Conservation (phyloP, 2,888 invertebrate species). For the Drosophila neoperkinsi region DNA sequence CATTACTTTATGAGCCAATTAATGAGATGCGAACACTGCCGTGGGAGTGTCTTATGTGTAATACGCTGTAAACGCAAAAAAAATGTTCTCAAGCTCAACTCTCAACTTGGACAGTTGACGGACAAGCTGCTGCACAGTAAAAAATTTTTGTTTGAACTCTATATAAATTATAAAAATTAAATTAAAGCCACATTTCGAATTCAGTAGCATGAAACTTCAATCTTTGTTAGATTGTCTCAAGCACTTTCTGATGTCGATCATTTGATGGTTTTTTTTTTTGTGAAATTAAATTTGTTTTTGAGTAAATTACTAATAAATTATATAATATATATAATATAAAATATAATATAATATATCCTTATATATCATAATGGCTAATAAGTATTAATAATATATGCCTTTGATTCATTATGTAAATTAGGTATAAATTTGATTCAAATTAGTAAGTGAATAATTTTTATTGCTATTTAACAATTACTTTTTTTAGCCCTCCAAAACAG, state of each 20-base stretch:
- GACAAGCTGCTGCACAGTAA: conserved; percentile 11
- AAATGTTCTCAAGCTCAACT: conserved; percentile 11
- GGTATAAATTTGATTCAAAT: background rate
- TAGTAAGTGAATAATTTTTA: background rate
- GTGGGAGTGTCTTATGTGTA: conserved; percentile 74
- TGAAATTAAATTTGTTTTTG: background rate
- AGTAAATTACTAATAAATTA: background rate
- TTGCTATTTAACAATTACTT: background rate
- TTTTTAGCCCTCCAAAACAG: background rate
- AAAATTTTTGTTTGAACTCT: background rate
- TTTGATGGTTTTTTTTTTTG: background rate
- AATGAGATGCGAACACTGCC: conserved; percentile 61
- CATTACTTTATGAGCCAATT: conserved; percentile 76
- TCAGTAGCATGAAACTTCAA: background rate
- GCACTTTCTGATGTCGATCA: background rate
- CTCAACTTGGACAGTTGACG: conserved; percentile 44
- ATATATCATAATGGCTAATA: background rate
- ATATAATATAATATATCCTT: background rate
- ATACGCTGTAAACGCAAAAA: conserved; percentile 24
- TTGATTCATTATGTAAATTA: background rate
- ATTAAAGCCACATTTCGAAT: background rate
- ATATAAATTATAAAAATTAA: background rate
- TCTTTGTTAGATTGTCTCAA: background rate
- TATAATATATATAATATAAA: background rate
- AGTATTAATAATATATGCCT: background rate